Evolutionary conservation across 1,140 invertebrate species (phyloP).

Genomic region (Aradophagus sp.): DNA sequence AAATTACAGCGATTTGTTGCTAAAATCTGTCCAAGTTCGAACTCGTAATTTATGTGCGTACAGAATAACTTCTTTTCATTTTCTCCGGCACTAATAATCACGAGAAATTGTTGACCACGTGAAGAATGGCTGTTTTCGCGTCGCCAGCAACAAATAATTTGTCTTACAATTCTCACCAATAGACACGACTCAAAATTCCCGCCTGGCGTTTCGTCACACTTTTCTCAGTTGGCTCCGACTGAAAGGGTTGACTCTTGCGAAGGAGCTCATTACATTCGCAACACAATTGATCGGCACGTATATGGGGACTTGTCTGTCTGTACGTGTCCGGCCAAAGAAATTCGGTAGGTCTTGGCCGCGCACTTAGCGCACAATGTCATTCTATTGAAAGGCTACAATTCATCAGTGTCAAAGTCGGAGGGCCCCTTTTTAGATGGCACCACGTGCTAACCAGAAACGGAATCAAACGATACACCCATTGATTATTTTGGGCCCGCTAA

Average conservation of each 20-base stretch:
- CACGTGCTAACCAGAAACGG: slow-evolving; percentile 44
- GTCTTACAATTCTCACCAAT: no score
- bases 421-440: slow-evolving; percentile 36
- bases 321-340: slow-evolving; percentile 25
- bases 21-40: no score
- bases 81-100: no score
- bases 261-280: slow-evolving; percentile 11
- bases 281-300: slow-evolving; percentile 12
- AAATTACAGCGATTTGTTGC: no score
- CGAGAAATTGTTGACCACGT: no score
- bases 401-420: slow-evolving; percentile 55
- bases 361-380: slow-evolving; percentile 26
- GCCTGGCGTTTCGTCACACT: slow-evolving; percentile 24
- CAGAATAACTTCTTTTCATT: no score
- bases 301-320: slow-evolving; percentile 15
- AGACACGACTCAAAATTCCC: slow-evolving; percentile 1
- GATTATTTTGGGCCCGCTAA: no score
- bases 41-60: no score
- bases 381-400: slow-evolving; percentile 43
- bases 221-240: neutral
- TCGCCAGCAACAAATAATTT: no score
- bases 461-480: no score
- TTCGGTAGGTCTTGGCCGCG: slow-evolving; percentile 33
- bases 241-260: neutral
- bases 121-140: no score